phyloP scores from a whole-genome alignment of 2,113 vertebrate species.

The Rattus rattus region DNA sequence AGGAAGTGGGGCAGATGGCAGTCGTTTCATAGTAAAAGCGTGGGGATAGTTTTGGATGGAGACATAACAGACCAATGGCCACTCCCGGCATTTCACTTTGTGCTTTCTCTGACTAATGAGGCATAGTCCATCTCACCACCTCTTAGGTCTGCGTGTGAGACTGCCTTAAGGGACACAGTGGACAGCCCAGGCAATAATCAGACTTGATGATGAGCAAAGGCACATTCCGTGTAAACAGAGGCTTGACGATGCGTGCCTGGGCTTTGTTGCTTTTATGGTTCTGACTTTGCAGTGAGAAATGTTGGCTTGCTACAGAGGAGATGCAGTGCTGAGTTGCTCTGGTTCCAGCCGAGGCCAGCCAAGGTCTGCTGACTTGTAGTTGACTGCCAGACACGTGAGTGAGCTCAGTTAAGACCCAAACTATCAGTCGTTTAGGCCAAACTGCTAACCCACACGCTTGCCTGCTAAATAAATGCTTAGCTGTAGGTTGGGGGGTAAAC shows the following conservation, averaged over 20 bases:
- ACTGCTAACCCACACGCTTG: not conserved
- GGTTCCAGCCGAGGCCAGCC: not conserved
- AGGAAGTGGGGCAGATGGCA: not conserved
- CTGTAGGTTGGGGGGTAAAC: constrained; percentile 7
- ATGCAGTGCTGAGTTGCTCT: not conserved
- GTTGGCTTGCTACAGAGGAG: constrained; percentile 7
- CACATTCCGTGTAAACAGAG: not conserved
- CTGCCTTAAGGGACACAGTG: not conserved
- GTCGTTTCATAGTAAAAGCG: not conserved
- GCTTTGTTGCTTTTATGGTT: not conserved
- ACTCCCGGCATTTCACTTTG: not conserved
- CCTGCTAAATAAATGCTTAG: constrained; percentile 4
- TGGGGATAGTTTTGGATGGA: not conserved
- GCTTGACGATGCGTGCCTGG: not conserved
- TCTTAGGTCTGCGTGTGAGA: not conserved
- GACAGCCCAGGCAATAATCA: not conserved
- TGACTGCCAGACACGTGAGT: not conserved
- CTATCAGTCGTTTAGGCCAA: not conserved
- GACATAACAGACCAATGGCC: not conserved
- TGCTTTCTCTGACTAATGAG: constrained; percentile 38
- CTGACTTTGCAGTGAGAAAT: constrained; percentile 7
- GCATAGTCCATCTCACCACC: not conserved
- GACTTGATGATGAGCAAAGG: not conserved
- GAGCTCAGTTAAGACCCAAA: not conserved
- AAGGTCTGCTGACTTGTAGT: not conserved